Evolutionary conservation across 2,797 vertebrate species (phyloP).

Genomic region (Perdix hodgsoniae): DNA sequence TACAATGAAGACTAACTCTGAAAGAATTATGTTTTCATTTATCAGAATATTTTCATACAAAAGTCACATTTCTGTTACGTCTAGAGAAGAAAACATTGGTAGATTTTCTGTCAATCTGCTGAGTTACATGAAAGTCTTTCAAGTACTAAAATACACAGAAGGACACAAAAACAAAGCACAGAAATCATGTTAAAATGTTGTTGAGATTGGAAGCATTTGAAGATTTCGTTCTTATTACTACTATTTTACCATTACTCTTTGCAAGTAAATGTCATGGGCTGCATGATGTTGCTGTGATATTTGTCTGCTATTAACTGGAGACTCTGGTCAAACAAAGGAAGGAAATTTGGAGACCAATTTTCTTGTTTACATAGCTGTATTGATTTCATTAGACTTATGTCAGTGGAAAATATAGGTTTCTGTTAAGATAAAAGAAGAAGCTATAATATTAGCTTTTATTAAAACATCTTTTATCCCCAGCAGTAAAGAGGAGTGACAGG

Average conservation of each 20-base stretch:
- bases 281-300: not conserved
- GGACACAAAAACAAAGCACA: not conserved
- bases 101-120: not conserved
- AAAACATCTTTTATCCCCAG: slow-evolving; percentile 4
- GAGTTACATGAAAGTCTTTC: not conserved
- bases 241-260: not conserved
- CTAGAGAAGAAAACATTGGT: not conserved
- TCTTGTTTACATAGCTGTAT: not conserved
- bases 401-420: not conserved
- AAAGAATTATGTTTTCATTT: not conserved
- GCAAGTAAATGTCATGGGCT: not conserved
- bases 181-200: not conserved
- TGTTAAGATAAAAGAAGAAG: not conserved
- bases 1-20: not conserved
- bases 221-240: not conserved
- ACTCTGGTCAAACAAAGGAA: not conserved
- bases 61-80: not conserved
- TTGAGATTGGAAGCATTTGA: not conserved
- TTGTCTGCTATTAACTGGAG: not conserved
- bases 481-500: not conserved
- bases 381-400: slow-evolving; percentile 15
- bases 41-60: not conserved
- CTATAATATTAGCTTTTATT: not conserved
- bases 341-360: not conserved
- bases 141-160: not conserved